Evolutionary conservation across 2,797 vertebrate genomes (phyloP).

Genomic region (Benthosema pterotum): DNA sequence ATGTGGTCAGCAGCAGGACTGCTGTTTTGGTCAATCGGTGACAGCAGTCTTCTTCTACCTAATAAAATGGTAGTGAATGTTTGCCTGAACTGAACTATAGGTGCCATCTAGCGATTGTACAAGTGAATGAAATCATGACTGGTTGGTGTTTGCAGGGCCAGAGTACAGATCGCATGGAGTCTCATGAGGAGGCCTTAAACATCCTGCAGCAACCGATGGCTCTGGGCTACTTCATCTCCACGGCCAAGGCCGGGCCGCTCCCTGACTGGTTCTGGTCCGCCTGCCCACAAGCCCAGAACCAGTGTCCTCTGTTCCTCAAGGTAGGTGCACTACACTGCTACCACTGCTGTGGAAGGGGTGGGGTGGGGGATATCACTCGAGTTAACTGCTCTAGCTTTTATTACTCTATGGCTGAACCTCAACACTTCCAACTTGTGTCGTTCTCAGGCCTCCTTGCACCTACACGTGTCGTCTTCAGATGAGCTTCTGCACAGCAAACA

Average conservation of each 20-base stretch:
- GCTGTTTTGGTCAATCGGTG: too few relatives aligned
- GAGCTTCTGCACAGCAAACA: conserved; percentile 99
- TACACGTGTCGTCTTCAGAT: conserved; percentile 98
- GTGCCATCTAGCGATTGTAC: too few relatives aligned
- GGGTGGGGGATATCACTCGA: too few relatives aligned
- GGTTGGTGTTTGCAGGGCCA: conserved; percentile 84
- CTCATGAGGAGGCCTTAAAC: conserved; percentile 97
- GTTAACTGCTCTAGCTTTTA: too few relatives aligned
- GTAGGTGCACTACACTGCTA: conserved; percentile 63
- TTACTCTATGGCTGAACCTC: background rate
- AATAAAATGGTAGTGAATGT: too few relatives aligned
- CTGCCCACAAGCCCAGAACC: conserved; percentile 99
- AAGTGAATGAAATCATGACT: background rate
- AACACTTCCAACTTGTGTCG: background rate
- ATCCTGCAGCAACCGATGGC: conserved; percentile 99
- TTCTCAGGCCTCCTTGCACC: conserved; percentile 95
- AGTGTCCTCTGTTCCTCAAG: conserved; percentile 99
- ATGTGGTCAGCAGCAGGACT: too few relatives aligned
- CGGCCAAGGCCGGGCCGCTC: conserved; percentile 96
- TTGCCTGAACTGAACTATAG: too few relatives aligned
- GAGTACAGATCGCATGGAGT: conserved; percentile 95
- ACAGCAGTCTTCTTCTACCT: too few relatives aligned
- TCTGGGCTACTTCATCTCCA: conserved; percentile 98
- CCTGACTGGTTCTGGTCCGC: conserved; percentile 99
- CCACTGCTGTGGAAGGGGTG: background rate